Evolutionary conservation across 2,888 invertebrate genomes (phyloP).

Genomic region (Oxystoma pomonae): DNA sequence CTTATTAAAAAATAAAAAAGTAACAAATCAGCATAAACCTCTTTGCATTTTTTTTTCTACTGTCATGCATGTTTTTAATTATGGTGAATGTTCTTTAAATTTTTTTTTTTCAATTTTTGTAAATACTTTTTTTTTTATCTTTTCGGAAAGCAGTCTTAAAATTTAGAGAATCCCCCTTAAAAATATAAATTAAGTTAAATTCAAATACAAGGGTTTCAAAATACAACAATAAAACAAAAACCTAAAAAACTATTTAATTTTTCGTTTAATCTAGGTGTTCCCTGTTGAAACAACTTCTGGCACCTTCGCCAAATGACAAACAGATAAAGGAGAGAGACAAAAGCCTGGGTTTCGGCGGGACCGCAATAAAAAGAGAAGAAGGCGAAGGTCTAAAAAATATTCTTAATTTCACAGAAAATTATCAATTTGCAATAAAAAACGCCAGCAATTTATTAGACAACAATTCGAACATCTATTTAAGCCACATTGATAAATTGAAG

Average conservation of each 20-base stretch:
- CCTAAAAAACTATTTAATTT: not conserved
- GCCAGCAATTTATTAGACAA: not conserved
- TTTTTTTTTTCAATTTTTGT: too few relatives aligned
- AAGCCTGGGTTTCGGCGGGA: not conserved
- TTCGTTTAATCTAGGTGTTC: not conserved
- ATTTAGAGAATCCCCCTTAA: too few relatives aligned
- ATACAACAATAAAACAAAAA: too few relatives aligned
- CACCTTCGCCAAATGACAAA: not conserved
- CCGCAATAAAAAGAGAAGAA: not conserved
- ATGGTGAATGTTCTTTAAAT: too few relatives aligned
- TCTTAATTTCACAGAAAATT: not conserved
- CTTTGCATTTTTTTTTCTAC: too few relatives aligned
- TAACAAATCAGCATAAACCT: too few relatives aligned
- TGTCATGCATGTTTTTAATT: too few relatives aligned
- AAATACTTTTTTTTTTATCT: too few relatives aligned
- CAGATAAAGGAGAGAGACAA: not conserved
- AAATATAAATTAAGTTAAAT: too few relatives aligned
- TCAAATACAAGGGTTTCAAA: too few relatives aligned
- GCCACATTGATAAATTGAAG: not conserved
- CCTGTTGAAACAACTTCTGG: not conserved
- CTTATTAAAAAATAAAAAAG: too few relatives aligned
- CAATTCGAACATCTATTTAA: not conserved
- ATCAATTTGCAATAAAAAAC: not conserved
- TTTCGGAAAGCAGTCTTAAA: too few relatives aligned
- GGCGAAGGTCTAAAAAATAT: not conserved